Evolutionary conservation across 2,888 invertebrate genomes (phyloP), one percentile per base, ranked within the genome.

Genomic region (Empis stercorea): DNA sequence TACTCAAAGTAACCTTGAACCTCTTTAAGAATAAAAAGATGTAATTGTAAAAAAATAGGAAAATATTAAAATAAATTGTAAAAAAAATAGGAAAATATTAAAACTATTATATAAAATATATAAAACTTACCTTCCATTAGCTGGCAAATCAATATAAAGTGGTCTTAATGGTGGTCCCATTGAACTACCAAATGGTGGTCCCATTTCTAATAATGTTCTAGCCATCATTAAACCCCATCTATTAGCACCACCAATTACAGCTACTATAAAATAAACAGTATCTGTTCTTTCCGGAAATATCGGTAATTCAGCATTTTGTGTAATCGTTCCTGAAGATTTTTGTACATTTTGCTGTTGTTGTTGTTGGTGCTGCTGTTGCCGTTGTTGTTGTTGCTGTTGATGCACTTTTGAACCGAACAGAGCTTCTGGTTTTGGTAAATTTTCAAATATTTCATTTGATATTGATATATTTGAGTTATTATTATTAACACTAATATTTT

Each of bases 181-280:
- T 10, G 58, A 55, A 52, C 56, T 58, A 11, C 52, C 55, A 43
- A 60, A 59, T n/a, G 59, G 57, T 44, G 56, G 56, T 11, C 60
- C 60, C 56, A 60, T 57, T 48, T 60, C 60, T 36, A 57, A 49
- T 11, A 60, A 46, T 14, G 57, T 55, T 7, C 57, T 44, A 20
- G 58, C 58, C 14, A 60, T 48, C 13, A 54, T 55, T 41, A 57
- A 54, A 37, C 57, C 55, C 60, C 60, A 60, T 38, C 51, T 49
- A 52, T 59, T 58, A 17, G 56, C 57, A 30, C 60, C 60, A 16
- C 60, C 60, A 46, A 53, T 54, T n/a, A 60, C 56, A 46, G 60
- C 60, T 17, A 60, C 57, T 41, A 59, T 55, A 51, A 60, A 60
- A 48, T 60, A 60, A 27, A 58, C 59, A 14, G 58, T 57, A 54